Percentiles rank a stretch among this genome's conserved stretches.
Evolutionary conservation across 1,140 invertebrate genomes (phyloP).

Genomic region (Phymastichus coffea): DNA sequence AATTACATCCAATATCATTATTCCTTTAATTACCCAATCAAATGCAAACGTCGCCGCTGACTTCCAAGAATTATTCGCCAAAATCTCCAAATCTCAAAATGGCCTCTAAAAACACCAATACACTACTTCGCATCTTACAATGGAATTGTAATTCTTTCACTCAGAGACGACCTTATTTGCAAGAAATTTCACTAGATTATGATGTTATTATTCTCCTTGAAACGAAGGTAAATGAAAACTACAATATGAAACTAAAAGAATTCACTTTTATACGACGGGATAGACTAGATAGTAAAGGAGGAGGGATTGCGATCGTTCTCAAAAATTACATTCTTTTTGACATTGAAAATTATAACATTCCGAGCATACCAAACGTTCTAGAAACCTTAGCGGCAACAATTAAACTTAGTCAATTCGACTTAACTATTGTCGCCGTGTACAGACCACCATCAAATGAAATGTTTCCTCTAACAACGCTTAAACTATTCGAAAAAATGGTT

Average conservation of each 20-base stretch:
- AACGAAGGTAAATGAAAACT: not conserved
- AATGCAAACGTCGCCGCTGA: no score
- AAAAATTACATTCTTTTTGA: not conserved
- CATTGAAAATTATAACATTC: not conserved
- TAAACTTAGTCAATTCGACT: no score
- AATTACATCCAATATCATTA: no score
- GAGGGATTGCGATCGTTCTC: not conserved
- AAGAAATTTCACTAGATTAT: not conserved
- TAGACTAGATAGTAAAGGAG: not conserved
- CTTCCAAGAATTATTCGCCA: no score
- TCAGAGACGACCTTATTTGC: not conserved
- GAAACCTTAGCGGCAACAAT: not conserved
- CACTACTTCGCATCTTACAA: constrained; percentile 14
- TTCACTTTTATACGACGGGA: not conserved
- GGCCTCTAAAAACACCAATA: no score
- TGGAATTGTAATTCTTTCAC: not conserved
- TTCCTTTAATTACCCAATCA: no score
- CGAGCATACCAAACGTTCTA: not conserved
- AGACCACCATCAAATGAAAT: not conserved
- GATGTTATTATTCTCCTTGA: not conserved
- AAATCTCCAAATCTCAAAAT: no score
- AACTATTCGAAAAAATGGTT: constrained; percentile 28
- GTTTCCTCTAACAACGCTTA: no score
- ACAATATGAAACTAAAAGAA: not conserved
- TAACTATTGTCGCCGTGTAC: not conserved